These are phyloP conservation scores for Ditula angustiorana DNA, from an alignment of 2,888 invertebrate species.

Conservation along the genomic window DNA sequence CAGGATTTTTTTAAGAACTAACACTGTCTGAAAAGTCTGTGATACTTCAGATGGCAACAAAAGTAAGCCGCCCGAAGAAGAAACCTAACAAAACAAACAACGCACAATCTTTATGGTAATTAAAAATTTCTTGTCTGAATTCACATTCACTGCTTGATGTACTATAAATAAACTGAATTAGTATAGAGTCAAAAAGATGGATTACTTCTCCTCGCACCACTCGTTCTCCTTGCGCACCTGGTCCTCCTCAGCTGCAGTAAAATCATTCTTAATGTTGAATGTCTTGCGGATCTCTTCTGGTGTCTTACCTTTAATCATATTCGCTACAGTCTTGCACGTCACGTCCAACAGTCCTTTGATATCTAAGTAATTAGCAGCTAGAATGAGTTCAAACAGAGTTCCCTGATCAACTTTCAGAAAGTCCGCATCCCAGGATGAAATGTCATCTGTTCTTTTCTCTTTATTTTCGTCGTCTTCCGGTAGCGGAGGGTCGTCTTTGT, in stretches of 20 bases:
- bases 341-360: constrained; percentile 98
- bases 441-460: constrained; percentile 99
- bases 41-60: not conserved
- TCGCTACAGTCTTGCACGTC: constrained; percentile 99
- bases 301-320: constrained; percentile 99
- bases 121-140: not conserved
- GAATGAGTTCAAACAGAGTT: constrained; percentile 97
- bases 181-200: not conserved
- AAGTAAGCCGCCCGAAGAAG: not conserved
- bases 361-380: constrained; percentile 98
- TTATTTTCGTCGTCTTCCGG: constrained; percentile 99
- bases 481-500: constrained; percentile 97
- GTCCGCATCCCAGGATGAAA: constrained; percentile 99
- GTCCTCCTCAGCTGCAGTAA: constrained; percentile 98
- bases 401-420: constrained; percentile 99
- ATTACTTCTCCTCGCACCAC: constrained; percentile 95
- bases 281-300: constrained; percentile 98
- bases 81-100: not conserved
- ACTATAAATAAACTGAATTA: not conserved
- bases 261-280: constrained; percentile 98
- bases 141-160: constrained; percentile 14
- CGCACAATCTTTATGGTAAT: constrained; percentile 1
- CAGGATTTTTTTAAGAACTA: not conserved
- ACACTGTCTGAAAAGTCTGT: not conserved
- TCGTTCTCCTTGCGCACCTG: constrained; percentile 98